Conservation (phyloP, 2,888 invertebrate species). For the Artemia sp. region DNA sequence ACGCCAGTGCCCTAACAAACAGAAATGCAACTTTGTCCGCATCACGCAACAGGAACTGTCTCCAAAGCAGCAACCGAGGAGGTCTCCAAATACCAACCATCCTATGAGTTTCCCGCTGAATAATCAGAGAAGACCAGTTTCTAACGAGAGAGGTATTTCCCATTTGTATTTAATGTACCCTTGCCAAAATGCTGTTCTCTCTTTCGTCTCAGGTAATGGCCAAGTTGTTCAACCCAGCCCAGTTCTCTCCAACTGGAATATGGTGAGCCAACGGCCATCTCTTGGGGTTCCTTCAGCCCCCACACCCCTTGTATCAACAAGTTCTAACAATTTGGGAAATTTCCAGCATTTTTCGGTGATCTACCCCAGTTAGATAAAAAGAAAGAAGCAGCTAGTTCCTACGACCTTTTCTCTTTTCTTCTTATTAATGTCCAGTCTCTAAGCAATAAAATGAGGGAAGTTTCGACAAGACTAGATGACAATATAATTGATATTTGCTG, state of each 20-base stretch:
- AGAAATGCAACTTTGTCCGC: not conserved
- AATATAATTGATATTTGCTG: constrained; percentile 3
- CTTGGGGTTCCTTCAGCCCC: constrained; percentile 7
- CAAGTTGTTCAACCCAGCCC: not conserved
- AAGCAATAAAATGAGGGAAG: not conserved
- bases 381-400: too few species aligned
- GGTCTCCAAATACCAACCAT: not conserved
- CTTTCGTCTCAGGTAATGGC: constrained; percentile 5
- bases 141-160: constrained; percentile 3
- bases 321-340: constrained; percentile 2
- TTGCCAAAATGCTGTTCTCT: constrained; percentile 7
- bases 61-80: not conserved
- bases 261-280: not conserved
- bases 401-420: not conserved
- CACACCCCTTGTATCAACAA: not conserved
- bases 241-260: not conserved
- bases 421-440: not conserved
- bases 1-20: constrained; percentile 10
- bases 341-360: not conserved
- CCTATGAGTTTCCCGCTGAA: not conserved
- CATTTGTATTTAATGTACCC: constrained; percentile 3
- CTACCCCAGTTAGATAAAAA: not conserved
- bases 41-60: not conserved
- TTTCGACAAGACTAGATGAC: constrained; percentile 10
- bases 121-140: not conserved